These are phyloP conservation scores for Garrulus glandarius DNA, from an alignment of 2,797 vertebrate species.

Conservation along the genomic window DNA sequence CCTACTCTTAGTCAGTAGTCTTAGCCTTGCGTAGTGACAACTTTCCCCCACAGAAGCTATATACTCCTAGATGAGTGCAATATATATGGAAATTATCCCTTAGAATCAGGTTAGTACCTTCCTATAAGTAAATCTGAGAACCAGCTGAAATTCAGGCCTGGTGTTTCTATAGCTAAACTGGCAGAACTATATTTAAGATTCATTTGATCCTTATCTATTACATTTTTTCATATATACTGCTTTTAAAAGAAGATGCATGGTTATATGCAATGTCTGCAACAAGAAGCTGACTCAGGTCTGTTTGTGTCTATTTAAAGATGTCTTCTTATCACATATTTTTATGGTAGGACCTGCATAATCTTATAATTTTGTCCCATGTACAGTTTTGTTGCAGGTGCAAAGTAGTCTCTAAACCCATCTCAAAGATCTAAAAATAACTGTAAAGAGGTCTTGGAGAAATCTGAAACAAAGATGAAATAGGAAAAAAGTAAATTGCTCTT, in stretches of 20 bases:
- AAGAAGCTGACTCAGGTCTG: background rate
- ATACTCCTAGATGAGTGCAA: background rate
- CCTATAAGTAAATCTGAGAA: background rate
- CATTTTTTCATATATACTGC: accelerated
- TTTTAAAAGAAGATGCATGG: background rate
- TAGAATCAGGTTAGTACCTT: background rate
- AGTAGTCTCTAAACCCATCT: background rate
- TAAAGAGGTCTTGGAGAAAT: background rate
- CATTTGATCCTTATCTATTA: background rate
- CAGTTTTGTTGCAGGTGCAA: background rate
- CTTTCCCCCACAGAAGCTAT: background rate
- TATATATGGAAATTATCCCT: background rate
- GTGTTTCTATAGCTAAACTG: background rate
- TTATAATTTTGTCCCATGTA: background rate
- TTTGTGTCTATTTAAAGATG: background rate
- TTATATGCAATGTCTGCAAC: background rate
- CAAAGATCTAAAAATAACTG: background rate
- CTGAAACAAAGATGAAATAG: background rate
- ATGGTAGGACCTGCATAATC: background rate
- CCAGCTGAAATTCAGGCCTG: background rate
- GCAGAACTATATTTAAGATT: background rate
- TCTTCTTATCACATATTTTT: background rate
- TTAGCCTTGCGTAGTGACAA: background rate
- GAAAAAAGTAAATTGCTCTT: background rate
- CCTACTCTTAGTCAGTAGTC: background rate